These are phyloP conservation scores for Drosophila burlai DNA, from an alignment of 1,140 invertebrate species.

Conservation along the genomic window DNA sequence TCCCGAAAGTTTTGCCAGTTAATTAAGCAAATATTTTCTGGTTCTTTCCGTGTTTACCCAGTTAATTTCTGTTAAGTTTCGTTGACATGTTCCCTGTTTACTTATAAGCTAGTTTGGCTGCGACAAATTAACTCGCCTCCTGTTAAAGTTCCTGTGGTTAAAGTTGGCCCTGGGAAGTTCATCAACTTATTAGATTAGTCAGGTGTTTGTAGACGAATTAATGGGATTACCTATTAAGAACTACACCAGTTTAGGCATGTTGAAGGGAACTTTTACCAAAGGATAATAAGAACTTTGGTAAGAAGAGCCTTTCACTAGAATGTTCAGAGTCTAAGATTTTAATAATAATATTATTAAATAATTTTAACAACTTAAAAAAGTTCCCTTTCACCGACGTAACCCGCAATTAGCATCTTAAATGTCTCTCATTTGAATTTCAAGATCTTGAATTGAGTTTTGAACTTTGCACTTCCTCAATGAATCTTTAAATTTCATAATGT, in stretches of 20 bases:
- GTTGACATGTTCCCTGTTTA: conserved; percentile 61
- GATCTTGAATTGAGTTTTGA: neutral
- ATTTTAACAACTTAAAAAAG: neutral
- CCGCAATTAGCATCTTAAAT: neutral
- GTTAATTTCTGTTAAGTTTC: conserved; percentile 65
- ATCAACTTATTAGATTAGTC: conserved; percentile 40
- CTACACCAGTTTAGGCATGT: neutral
- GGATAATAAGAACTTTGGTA: no score
- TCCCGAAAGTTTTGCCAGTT: conserved; percentile 77
- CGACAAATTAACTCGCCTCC: conserved; percentile 38
- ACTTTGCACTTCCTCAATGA: conserved; percentile 17
- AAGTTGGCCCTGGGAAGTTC: conserved; percentile 22
- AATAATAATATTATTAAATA: neutral
- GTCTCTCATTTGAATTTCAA: neutral
- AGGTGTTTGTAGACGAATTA: conserved; percentile 35
- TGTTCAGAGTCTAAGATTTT: no score
- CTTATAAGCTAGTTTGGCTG: conserved; percentile 46
- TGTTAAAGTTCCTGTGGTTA: conserved; percentile 30
- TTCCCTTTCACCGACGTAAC: neutral
- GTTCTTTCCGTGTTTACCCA: conserved; percentile 65
- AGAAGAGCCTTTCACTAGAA: no score
- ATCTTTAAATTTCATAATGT: conserved; percentile 24
- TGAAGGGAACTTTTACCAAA: no score
- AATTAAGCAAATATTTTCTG: conserved; percentile 80
- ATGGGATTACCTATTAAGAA: conserved; percentile 14